phyloP scores from a whole-genome alignment of 2,797 vertebrate species.

The Peromyscus nudipes region DNA sequence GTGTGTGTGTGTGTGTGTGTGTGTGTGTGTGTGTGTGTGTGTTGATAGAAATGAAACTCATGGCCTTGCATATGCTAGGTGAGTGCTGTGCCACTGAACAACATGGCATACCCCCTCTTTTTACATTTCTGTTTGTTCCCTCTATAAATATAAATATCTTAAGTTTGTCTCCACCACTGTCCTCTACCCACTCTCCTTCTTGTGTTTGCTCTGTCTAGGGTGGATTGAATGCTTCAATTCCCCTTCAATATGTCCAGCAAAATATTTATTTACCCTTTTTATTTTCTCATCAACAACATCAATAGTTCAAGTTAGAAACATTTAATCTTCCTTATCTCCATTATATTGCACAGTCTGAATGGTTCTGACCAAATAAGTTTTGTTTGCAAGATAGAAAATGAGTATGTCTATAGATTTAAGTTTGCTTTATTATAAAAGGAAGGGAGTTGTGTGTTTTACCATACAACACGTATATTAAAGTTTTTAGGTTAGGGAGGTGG shows the following conservation, averaged over 20 bases:
- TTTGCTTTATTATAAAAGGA: neutral
- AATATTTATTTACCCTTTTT: too few species aligned
- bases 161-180: neutral
- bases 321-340: neutral
- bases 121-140: neutral
- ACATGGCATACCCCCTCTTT: neutral
- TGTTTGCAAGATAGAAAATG: neutral
- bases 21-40: neutral
- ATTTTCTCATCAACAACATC: neutral
- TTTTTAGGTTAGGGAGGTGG: too few species aligned
- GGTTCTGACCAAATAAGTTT: neutral
- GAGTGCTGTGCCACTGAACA: neutral
- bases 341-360: neutral
- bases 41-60: neutral
- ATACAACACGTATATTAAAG: neutral
- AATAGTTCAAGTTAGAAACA: neutral
- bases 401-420: neutral
- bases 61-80: neutral
- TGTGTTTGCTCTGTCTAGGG: neutral
- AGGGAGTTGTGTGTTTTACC: neutral
- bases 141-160: neutral
- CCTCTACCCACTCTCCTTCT: neutral
- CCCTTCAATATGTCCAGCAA: neutral
- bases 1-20: neutral
- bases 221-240: neutral